Percentiles rank a stretch among this genome's conserved stretches.
These are phyloP conservation scores for Abramis brama DNA, from an alignment of 2,113 vertebrate species.

Conservation along the genomic window DNA sequence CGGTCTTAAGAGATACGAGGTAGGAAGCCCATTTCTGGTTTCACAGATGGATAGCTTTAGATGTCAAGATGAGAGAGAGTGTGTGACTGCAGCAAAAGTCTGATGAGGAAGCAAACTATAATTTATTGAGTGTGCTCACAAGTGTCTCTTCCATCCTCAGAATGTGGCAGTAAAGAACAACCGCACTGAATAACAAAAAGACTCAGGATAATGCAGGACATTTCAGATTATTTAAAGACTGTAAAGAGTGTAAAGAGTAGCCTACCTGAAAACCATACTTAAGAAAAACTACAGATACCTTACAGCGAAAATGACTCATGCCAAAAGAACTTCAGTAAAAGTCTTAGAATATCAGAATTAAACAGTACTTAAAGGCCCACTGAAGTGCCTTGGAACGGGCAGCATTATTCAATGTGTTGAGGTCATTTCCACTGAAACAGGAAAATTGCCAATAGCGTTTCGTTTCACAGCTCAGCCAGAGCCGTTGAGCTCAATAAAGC, in stretches of 20 bases:
- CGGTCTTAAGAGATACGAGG: neutral
- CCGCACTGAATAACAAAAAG: neutral
- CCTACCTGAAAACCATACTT: neutral
- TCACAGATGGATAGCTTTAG: constrained; percentile 30
- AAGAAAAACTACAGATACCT: neutral
- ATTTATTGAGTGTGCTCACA: constrained; percentile 16
- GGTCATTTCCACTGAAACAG: too few relatives aligned
- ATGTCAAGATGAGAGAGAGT: constrained; percentile 17
- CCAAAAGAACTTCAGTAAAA: too few relatives aligned
- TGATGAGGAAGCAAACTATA: constrained; percentile 11
- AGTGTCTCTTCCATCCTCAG: constrained; percentile 1
- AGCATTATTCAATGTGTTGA: too few relatives aligned
- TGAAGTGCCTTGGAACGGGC: too few relatives aligned
- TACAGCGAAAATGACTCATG: too few relatives aligned
- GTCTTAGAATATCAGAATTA: too few relatives aligned
- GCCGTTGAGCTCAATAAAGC: too few relatives aligned
- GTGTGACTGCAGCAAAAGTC: constrained; percentile 1
- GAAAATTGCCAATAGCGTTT: too few relatives aligned
- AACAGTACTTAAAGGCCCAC: too few relatives aligned
- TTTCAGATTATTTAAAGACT: neutral
- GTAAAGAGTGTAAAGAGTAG: neutral
- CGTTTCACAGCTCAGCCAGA: too few relatives aligned
- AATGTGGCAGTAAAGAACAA: neutral
- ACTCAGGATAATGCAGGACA: neutral
- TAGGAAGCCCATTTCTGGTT: neutral